Evolutionary conservation across 2,797 vertebrate species (phyloP), one percentile per base, ranked within the genome.

Genomic region (Catharus ustulatus): DNA sequence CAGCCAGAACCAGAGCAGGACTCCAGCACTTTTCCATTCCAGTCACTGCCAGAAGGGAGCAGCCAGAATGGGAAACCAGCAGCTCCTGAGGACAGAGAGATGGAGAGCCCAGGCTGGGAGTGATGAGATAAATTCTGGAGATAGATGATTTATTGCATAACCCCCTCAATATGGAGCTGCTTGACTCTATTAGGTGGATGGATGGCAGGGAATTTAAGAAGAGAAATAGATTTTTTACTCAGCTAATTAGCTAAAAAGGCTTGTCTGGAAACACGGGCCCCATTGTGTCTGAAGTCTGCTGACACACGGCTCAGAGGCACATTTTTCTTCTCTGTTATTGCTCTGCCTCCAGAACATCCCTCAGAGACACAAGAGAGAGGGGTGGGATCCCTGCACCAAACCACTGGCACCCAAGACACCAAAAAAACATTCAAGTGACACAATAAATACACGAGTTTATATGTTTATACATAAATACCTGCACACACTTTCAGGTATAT

Each of bases 231-330:
- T 95, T 93, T 95, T 95, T 94, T 91, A 77, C 87, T 80, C 34
- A 93, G 95, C 82, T 96, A 95, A 94, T 95, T 96, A 96, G 84
- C 84, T 96, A 90, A 95, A 95, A 95, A 93, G 96, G 78, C 82
- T 95, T 80, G 90, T 95, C 94, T 96, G 90, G 93, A 92, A 97
- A 93, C 84, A 78, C 1, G 7, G 96, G 90, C 92, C 94, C 87
- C 92, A 72, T 87, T 91, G 90, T 92, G 88, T 95, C 96, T 95
- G 89, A 90, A 90, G 95, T 61, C 90, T 95, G 92, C 93, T 94
- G 94, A 94, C 93, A 96, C 77, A 79, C 7, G 0, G 64, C 89
- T 74, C 89, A 55, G 34, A 89, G 49, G 57, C 94, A 61, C 73
- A 92, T 95, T 95, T 93, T 87, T 97, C 93, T 90, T 95, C 54